Percentiles rank a stretch among this genome's conserved stretches.
Conservation (phyloP, 1,140 invertebrate genomes). For the Manduca sexta region DNA sequence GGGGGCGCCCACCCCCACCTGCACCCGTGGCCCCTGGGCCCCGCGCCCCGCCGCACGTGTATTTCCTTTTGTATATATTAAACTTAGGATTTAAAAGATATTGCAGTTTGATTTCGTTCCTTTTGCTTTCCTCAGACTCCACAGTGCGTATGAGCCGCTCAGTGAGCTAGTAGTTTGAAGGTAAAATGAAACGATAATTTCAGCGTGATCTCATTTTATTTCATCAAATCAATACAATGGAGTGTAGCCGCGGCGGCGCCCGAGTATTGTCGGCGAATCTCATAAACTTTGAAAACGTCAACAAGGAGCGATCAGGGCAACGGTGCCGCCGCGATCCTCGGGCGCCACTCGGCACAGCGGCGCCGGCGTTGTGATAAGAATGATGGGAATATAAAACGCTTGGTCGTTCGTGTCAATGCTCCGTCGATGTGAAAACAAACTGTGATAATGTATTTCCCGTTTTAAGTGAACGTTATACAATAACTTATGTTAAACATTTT, state of each 20-base stretch:
- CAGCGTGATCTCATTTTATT: conserved; percentile 13
- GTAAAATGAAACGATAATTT: conserved; percentile 20
- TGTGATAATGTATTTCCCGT: conserved; percentile 33
- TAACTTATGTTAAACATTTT: conserved; percentile 21
- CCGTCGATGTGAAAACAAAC: conserved; percentile 21
- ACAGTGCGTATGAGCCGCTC: not conserved
- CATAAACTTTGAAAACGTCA: too few relatives aligned
- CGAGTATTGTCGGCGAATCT: too few relatives aligned
- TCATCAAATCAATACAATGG: conserved; percentile 38
- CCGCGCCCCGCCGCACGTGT: conserved; percentile 1
- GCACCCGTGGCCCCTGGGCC: conserved; percentile 5
- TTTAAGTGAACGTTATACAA: conserved; percentile 22
- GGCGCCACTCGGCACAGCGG: too few relatives aligned
- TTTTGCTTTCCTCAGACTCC: not conserved
- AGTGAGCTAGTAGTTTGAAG: too few relatives aligned
- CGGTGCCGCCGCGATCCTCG: too few relatives aligned
- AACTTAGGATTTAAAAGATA: conserved; percentile 19
- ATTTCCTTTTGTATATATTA: conserved; percentile 36
- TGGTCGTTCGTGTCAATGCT: conserved; percentile 2
- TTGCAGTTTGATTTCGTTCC: conserved; percentile 10
- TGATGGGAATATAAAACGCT: not conserved
- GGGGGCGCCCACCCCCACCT: too few relatives aligned
- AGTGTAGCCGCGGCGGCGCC: conserved; percentile 7
- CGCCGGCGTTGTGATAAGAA: too few relatives aligned
- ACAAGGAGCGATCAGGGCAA: too few relatives aligned